Conservation (phyloP, 2,888 invertebrate genomes). For the Apamea anceps region DNA sequence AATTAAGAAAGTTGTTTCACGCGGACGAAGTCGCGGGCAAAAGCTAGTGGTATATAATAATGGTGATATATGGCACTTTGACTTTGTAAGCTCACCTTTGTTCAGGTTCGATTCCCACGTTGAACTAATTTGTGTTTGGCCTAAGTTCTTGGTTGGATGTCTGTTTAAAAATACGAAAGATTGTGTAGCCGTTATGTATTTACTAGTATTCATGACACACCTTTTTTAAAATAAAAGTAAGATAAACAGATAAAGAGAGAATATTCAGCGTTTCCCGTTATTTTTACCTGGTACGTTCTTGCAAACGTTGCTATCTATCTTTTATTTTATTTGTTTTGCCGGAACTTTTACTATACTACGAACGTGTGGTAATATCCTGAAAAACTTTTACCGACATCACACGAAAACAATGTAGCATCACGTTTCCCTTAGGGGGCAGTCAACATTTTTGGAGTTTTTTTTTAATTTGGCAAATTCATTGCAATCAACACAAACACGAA, state of each 20-base stretch:
- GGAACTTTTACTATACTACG: conserved; percentile 35
- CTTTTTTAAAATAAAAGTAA: conserved; percentile 12
- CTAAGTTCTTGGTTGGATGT: background rate
- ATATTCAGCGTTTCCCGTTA: conserved; percentile 38
- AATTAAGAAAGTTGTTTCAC: too few relatives aligned
- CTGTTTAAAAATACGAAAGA: background rate
- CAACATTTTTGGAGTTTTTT: conserved; percentile 28
- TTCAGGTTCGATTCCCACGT: background rate
- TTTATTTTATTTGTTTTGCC: conserved; percentile 40
- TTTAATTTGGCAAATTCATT: conserved; percentile 61
- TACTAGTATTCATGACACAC: background rate
- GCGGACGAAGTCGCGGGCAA: too few relatives aligned
- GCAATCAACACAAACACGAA: conserved; percentile 56
- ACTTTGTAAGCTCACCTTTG: background rate
- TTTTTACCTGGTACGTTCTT: conserved; percentile 30
- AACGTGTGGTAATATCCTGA: conserved; percentile 42
- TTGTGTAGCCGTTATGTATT: too few relatives aligned
- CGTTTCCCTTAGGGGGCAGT: conserved; percentile 33
- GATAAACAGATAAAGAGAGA: conserved; percentile 2
- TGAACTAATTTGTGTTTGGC: background rate
- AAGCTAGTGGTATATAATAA: too few relatives aligned
- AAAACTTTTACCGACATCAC: conserved; percentile 47
- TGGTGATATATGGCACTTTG: too few relatives aligned
- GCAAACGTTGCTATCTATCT: conserved; percentile 2
- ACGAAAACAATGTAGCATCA: conserved; percentile 46